Conservation (phyloP, 2,797 vertebrate species). For the Hyperoplus lanceolatus region DNA sequence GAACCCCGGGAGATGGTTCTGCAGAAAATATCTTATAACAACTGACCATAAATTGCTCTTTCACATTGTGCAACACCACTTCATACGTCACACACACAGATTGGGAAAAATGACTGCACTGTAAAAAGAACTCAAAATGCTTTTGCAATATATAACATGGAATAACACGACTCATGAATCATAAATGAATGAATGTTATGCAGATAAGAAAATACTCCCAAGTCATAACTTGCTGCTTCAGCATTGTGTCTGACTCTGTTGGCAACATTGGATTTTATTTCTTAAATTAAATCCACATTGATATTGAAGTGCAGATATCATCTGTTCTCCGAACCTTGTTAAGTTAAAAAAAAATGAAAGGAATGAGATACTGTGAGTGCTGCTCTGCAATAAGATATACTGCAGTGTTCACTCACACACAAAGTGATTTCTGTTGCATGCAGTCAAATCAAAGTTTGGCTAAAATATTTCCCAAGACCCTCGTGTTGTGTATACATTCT, state of each 20-base stretch:
- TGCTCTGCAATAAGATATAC: not conserved
- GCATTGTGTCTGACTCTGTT: slow-evolving; percentile 1
- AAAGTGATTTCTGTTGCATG: not conserved
- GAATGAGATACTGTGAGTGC: slow-evolving; percentile 19
- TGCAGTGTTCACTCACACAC: not conserved
- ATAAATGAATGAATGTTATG: not conserved
- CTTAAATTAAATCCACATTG: slow-evolving; percentile 33
- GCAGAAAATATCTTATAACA: slow-evolving; percentile 37
- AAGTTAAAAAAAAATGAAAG: slow-evolving; percentile 15
- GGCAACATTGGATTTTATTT: slow-evolving; percentile 16
- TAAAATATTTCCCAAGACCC: slow-evolving; percentile 23
- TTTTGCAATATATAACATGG: too few species aligned
- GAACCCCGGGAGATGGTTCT: slow-evolving; percentile 39
- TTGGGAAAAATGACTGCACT: not conserved
- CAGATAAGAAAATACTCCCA: slow-evolving; percentile 12
- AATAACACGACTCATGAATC: not conserved
- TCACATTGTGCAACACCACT: slow-evolving; percentile 25
- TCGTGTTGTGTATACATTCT: slow-evolving; percentile 36
- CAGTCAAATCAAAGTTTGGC: slow-evolving; percentile 29
- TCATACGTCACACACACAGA: not conserved
- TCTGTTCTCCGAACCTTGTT: slow-evolving; percentile 44
- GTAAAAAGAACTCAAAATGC: rapidly evolving
- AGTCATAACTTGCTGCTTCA: slow-evolving; percentile 20
- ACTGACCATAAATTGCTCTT: slow-evolving; percentile 9
- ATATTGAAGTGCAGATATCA: slow-evolving; percentile 32